Conservation (phyloP, 2,113 vertebrate species). For the Notiomystis cincta region DNA sequence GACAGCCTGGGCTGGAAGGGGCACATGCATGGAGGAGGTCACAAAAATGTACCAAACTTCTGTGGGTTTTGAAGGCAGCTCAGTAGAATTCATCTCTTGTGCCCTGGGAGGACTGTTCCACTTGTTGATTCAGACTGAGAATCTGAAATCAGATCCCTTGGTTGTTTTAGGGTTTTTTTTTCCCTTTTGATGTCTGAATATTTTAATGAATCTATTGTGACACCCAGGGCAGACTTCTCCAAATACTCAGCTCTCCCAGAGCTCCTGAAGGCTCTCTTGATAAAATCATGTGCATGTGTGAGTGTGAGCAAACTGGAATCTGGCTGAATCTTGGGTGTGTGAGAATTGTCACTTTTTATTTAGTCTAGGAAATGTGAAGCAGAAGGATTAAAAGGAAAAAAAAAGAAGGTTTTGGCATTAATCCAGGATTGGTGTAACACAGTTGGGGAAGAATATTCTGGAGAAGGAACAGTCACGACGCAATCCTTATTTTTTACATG, state of each 20-base stretch:
- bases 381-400: neutral
- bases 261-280: neutral
- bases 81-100: neutral
- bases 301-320: neutral
- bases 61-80: neutral
- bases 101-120: neutral
- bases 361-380: neutral
- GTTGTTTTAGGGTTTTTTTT: neutral
- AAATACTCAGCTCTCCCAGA: neutral
- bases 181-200: neutral
- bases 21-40: rapidly evolving
- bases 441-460: neutral
- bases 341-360: neutral
- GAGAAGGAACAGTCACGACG: neutral
- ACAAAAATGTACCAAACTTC: rapidly evolving
- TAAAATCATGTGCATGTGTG: neutral
- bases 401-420: neutral
- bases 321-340: neutral
- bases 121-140: neutral
- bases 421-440: neutral
- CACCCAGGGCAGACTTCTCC: neutral
- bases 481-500: neutral
- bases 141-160: neutral
- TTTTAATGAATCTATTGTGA: neutral
- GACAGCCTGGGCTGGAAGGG: neutral